Conservation (phyloP, 2,113 vertebrate species). For the Gobiocypris rarus region DNA sequence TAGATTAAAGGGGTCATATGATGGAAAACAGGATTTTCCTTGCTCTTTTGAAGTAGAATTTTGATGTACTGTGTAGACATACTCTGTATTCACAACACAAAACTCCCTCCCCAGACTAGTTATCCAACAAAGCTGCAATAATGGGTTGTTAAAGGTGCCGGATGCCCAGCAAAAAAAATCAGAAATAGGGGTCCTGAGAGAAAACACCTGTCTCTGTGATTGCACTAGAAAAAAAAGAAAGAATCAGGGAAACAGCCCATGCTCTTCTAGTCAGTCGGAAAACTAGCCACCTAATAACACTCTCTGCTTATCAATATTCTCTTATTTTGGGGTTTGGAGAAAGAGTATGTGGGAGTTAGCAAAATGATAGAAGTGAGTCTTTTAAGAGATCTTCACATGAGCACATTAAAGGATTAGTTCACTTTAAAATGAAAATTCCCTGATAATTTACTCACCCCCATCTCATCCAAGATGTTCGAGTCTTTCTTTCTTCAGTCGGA, state of each 20-base stretch:
- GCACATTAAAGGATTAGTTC: not conserved
- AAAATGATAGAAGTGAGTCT: not conserved
- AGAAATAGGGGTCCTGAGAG: too few species aligned
- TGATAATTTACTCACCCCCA: too few species aligned
- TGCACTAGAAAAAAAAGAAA: not conserved
- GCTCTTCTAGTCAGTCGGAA: not conserved
- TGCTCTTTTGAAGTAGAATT: constrained; percentile 1
- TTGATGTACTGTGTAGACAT: not conserved
- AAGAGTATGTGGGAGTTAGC: not conserved
- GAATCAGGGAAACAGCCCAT: not conserved
- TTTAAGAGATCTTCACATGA: not conserved
- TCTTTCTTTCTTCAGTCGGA: too few species aligned
- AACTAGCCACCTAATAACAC: not conserved
- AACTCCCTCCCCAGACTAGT: not conserved
- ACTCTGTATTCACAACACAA: not conserved
- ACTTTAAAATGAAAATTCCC: too few species aligned
- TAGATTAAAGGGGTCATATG: not conserved
- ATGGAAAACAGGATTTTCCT: constrained; percentile 17
- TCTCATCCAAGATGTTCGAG: too few species aligned
- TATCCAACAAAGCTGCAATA: constrained; percentile 16
- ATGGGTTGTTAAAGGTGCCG: constrained; percentile 7
- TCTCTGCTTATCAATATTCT: not conserved
- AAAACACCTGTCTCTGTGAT: constrained; percentile 16
- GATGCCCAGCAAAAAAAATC: not conserved
- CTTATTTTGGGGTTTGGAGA: not conserved